Conservation (phyloP, 1,140 invertebrate genomes). For the Drosophila carrolli region DNA sequence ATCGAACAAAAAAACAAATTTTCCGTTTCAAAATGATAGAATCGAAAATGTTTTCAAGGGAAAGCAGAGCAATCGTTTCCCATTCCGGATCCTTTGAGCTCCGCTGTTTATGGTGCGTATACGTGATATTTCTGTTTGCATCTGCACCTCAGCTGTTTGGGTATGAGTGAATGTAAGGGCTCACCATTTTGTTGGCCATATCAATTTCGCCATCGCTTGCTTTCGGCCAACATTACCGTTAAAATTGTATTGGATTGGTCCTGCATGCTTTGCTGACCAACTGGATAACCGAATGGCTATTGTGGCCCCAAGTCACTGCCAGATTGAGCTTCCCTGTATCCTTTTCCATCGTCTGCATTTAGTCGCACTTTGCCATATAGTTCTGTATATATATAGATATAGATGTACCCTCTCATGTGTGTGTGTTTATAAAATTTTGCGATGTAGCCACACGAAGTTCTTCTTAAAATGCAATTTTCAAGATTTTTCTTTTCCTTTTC, state of each 20-base stretch:
- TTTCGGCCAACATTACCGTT: constrained; percentile 75
- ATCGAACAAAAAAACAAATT: neutral
- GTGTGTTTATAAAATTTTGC: constrained; percentile 73
- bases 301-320: constrained; percentile 60
- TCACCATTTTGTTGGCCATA: constrained; percentile 61
- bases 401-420: constrained; percentile 6
- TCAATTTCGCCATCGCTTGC: constrained; percentile 68
- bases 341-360: constrained; percentile 37
- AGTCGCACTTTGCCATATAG: constrained; percentile 3
- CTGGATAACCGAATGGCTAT: constrained; percentile 55
- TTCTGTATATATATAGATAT: neutral
- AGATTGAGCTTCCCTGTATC: constrained; percentile 50
- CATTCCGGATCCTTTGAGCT: neutral
- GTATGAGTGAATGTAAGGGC: neutral
- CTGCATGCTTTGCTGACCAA: constrained; percentile 60
- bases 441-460: constrained; percentile 79
- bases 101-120: constrained; percentile 27
- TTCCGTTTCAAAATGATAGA: neutral
- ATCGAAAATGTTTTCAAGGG: neutral
- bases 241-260: constrained; percentile 78
- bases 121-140: constrained; percentile 37
- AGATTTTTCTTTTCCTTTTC: constrained; percentile 62
- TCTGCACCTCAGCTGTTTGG: constrained; percentile 3
- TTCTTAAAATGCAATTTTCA: constrained; percentile 83
- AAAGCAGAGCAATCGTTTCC: too few relatives aligned